Conservation (phyloP, 2,797 vertebrate species). For the Pristis pectinata region DNA sequence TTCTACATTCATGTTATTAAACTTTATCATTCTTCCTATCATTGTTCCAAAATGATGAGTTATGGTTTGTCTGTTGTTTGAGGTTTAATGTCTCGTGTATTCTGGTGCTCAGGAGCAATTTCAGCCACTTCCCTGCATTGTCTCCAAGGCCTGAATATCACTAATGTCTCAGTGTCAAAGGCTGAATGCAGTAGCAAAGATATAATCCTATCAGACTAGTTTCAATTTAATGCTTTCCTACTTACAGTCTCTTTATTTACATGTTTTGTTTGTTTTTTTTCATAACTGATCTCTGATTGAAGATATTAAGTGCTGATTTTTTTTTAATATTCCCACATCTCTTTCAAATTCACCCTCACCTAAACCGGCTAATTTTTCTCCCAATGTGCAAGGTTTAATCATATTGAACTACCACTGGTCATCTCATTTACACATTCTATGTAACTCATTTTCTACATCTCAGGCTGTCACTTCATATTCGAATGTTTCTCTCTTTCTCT, state of each 20-base stretch:
- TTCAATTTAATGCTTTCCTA: not conserved
- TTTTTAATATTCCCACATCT: not conserved
- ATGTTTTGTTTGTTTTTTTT: not conserved
- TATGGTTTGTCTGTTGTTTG: not conserved
- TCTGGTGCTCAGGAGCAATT: not conserved
- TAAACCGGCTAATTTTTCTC: not conserved
- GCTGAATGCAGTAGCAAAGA: not conserved
- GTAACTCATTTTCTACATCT: not conserved
- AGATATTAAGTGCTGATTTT: not conserved
- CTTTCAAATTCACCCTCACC: not conserved
- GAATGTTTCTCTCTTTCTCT: not conserved
- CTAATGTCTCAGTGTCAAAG: not conserved
- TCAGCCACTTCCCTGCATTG: too few relatives aligned
- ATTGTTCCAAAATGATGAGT: not conserved
- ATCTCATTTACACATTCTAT: not conserved
- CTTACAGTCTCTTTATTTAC: not conserved
- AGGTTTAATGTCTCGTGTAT: not conserved
- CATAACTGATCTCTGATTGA: not conserved
- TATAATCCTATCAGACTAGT: not conserved
- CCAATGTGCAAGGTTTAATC: not conserved
- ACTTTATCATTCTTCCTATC: too few relatives aligned
- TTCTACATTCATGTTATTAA: too few relatives aligned
- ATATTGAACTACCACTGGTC: not conserved
- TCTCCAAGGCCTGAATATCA: not conserved
- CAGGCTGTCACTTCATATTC: not conserved